Conservation (phyloP, 2,797 vertebrate species). For the Epinephelus coioides region DNA sequence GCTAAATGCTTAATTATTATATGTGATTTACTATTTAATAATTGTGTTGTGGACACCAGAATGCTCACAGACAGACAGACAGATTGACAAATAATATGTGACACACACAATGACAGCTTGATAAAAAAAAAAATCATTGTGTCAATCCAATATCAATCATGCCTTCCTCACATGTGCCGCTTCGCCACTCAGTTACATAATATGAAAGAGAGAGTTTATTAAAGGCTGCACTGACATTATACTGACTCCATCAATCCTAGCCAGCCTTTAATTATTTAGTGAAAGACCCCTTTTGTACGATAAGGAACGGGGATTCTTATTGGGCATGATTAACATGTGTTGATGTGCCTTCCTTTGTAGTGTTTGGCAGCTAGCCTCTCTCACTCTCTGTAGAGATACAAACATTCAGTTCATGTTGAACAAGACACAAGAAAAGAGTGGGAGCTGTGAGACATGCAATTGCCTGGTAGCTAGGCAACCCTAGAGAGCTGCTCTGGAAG, state of each 20-base stretch:
- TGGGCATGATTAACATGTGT: conserved; percentile 69
- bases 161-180: conserved; percentile 49
- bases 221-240: conserved; percentile 64
- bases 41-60: conserved; percentile 3
- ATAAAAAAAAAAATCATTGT: conserved; percentile 43
- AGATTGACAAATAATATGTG: conserved; percentile 8
- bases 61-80: not conserved
- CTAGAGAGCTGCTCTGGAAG: conserved; percentile 76
- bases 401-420: conserved; percentile 75
- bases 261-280: conserved; percentile 71
- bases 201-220: conserved; percentile 60
- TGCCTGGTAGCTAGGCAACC: conserved; percentile 85
- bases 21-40: conserved; percentile 3
- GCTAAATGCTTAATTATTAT: no score
- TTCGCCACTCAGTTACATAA: conserved; percentile 53
- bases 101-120: conserved; percentile 31
- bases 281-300: conserved; percentile 63
- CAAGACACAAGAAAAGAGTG: conserved; percentile 75
- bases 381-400: conserved; percentile 50
- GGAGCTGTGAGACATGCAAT: conserved; percentile 74
- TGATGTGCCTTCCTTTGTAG: conserved; percentile 67
- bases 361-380: conserved; percentile 58
- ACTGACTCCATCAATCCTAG: conserved; percentile 61
- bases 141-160: conserved; percentile 47
- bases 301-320: conserved; percentile 51